These are phyloP conservation scores for Drosophila rufa DNA, from an alignment of 1,140 invertebrate genomes.

Conservation along the genomic window DNA sequence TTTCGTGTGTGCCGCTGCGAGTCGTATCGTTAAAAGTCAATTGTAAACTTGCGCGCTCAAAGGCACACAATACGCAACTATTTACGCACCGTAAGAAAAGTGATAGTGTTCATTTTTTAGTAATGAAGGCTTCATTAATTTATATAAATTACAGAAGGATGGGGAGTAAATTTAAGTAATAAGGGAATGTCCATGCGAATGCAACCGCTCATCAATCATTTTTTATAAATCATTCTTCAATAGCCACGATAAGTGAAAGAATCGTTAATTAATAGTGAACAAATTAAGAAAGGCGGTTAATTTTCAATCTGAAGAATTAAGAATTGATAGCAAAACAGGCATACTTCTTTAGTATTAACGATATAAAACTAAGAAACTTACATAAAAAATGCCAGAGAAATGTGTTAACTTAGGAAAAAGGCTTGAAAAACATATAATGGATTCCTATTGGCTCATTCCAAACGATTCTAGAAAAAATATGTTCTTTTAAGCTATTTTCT, in stretches of 20 bases:
- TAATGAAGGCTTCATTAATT: not conserved
- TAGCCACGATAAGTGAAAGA: not conserved
- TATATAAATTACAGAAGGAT: not conserved
- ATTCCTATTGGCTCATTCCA: too few relatives aligned
- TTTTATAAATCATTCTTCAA: not conserved
- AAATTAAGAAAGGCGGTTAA: not conserved
- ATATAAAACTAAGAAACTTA: not conserved
- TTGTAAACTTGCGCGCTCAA: constrained; percentile 80
- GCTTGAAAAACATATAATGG: not conserved
- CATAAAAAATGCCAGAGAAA: not conserved
- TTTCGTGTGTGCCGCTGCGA: constrained; percentile 20
- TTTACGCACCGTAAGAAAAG: constrained; percentile 33
- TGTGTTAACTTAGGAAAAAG: not conserved
- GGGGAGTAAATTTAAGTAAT: not conserved
- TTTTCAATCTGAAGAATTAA: not conserved
- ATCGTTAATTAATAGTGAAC: not conserved
- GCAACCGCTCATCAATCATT: not conserved
- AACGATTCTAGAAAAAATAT: too few relatives aligned
- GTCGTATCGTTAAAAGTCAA: constrained; percentile 78
- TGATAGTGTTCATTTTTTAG: not conserved
- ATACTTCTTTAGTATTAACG: not conserved
- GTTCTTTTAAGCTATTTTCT: too few relatives aligned
- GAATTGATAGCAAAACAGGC: not conserved
- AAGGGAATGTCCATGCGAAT: not conserved
- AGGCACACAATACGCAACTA: constrained; percentile 65